Conservation (phyloP, 2,888 invertebrate species). For the Scrobipalpa atriplicella region DNA sequence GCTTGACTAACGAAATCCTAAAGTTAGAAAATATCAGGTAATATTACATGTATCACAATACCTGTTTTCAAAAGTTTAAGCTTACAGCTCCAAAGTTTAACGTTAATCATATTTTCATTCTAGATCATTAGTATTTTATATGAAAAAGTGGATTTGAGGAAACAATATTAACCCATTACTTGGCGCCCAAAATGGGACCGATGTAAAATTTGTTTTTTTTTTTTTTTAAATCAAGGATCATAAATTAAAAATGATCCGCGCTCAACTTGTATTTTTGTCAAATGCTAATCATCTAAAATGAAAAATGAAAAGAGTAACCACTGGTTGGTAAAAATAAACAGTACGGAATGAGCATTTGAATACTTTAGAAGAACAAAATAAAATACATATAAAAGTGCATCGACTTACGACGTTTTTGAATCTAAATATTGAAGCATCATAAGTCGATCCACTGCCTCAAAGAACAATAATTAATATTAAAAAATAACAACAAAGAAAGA, state of each 20-base stretch:
- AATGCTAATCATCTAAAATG: conserved; percentile 17
- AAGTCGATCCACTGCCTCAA: conserved; percentile 30
- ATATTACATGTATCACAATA: conserved; percentile 33
- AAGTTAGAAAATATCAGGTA: conserved; percentile 25
- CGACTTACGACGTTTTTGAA: not conserved
- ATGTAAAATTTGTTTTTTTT: not conserved
- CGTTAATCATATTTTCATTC: not conserved
- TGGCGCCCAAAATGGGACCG: not conserved
- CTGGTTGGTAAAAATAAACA: conserved; percentile 43
- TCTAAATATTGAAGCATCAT: not conserved
- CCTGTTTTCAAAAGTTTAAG: conserved; percentile 32
- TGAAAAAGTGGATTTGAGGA: not conserved
- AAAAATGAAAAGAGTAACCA: conserved; percentile 39
- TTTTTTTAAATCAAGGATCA: no score
- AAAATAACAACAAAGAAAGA: conserved; percentile 80
- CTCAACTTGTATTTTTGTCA: not conserved
- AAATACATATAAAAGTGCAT: conserved; percentile 30
- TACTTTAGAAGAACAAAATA: conserved; percentile 44
- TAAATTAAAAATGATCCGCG: no score
- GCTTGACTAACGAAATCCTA: conserved; percentile 17
- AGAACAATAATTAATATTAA: conserved; percentile 66
- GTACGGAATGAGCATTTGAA: conserved; percentile 49
- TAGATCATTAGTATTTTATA: conserved; percentile 5
- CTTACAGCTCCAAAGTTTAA: conserved; percentile 34
- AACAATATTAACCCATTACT: not conserved